Evolutionary conservation across 2,797 vertebrate genomes (phyloP).

Genomic region (Cephalopachus bancanus): DNA sequence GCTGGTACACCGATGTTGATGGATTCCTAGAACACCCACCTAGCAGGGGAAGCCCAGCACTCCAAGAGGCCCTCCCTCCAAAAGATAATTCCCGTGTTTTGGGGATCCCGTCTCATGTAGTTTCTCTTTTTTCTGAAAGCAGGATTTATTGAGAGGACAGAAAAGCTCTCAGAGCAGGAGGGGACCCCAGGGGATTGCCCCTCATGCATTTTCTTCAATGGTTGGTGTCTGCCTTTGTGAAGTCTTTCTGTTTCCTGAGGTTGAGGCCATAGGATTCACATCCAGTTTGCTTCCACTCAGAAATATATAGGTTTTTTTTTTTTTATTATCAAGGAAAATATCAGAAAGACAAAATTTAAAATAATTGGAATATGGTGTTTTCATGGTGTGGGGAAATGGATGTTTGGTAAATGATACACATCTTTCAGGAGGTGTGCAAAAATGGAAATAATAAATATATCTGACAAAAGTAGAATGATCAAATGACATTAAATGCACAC

Average conservation of each 20-base stretch:
- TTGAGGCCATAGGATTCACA: background rate
- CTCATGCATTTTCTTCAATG: background rate
- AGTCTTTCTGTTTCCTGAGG: background rate
- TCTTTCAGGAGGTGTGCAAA: background rate
- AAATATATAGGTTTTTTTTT: background rate
- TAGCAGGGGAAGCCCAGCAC: no score
- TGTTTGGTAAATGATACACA: background rate
- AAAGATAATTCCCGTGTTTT: no score
- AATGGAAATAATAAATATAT: background rate
- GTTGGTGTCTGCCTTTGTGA: background rate
- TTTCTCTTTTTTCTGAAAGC: no score
- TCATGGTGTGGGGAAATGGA: background rate
- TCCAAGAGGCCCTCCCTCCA: no score
- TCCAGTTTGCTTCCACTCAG: background rate
- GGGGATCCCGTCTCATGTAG: no score
- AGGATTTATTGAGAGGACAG: no score
- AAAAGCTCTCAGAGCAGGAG: no score
- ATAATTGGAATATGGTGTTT: background rate
- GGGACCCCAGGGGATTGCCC: no score
- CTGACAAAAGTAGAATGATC: background rate
- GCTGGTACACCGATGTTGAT: no score
- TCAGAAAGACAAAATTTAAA: constrained; percentile 3
- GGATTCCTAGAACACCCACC: no score
- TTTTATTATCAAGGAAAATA: background rate
- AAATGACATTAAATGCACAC: background rate